Evolutionary conservation across 2,888 invertebrate species (phyloP), one percentile per base, ranked within the genome.

Genomic region (Leucania comma): DNA sequence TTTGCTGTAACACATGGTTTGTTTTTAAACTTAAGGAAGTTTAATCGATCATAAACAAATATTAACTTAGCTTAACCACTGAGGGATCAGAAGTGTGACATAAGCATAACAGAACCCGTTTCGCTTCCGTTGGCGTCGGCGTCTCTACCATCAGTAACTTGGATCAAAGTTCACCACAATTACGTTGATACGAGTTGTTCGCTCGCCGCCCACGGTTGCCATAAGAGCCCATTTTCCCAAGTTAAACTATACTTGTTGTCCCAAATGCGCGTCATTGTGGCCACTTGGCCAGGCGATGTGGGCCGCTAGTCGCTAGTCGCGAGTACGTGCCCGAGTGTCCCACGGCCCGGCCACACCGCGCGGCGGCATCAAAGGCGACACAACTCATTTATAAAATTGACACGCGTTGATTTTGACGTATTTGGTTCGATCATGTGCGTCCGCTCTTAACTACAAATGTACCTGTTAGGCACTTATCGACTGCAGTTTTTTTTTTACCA

Each of bases 321-420:
- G 17, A 42, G 38, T 46, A n/a, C 60, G 56, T 48, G 68, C 26
- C 54, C 62, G 74, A 56, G 70, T 67, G 82, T 92, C 92, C 88
- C 92, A 92, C 91, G 92, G 88, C 63, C 64, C 56, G 26, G 29
- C 24, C 82, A 56, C 42, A 20, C 87, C 87, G 86, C 83, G 84
- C 90, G 90, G 90, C 83, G 83, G 79, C 87, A 88, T 93, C 93
- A 92, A 90, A 91, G 89, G 74, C 80, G 86, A 86, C 87, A 85
- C 88, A 82, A 77, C 87, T 90, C 92, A 91, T 93, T 93, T 93
- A 92, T 93, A 92, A 92, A 89, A 91, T 91, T 93, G 92, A 93
- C 93, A 91, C 93, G 90, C 88, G 90, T 88, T 89, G 88, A 90
- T 91, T 90, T 90, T 88, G 88, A 85, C 88, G 87, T 87, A 90